A percentile compares a stretch with the other conserved stretches of the same genome.
phyloP scores from a whole-genome alignment of 2,888 invertebrate species.

The Drosophila seclusa region DNA sequence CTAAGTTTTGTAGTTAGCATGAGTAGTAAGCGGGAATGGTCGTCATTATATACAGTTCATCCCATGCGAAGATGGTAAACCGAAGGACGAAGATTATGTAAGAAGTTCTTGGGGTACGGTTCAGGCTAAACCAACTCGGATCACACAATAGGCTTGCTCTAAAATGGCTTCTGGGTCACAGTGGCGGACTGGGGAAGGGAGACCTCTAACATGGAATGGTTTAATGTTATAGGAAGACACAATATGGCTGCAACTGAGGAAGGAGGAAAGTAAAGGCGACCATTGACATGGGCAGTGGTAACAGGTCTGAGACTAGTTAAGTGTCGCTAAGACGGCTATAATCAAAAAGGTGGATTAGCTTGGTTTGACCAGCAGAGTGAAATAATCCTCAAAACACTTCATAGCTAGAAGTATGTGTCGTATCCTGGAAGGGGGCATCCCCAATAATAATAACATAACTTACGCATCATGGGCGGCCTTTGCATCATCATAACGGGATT shows the following conservation, averaged over 20 bases:
- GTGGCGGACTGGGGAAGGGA: not conserved
- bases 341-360: not conserved
- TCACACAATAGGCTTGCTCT: not conserved
- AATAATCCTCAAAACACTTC: not conserved
- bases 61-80: not conserved
- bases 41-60: not conserved
- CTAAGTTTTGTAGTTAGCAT: not conserved
- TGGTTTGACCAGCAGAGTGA: not conserved
- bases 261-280: not conserved
- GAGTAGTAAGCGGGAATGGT: not conserved
- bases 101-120: not conserved
- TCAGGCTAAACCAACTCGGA: not conserved
- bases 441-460: constrained; percentile 29
- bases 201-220: not conserved
- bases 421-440: not conserved
- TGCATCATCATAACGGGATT: constrained; percentile 85
- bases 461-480: constrained; percentile 85
- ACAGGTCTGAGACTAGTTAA: not conserved
- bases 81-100: not conserved
- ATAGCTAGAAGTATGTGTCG: too few relatives aligned
- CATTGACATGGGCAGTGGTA: not conserved
- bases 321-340: rapidly evolving
- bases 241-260: not conserved
- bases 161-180: not conserved
- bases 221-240: not conserved